Percentiles rank a stretch among this genome's conserved stretches.
phyloP scores from a whole-genome alignment of 2,797 vertebrate genomes.

The Sebastes nivosus region DNA sequence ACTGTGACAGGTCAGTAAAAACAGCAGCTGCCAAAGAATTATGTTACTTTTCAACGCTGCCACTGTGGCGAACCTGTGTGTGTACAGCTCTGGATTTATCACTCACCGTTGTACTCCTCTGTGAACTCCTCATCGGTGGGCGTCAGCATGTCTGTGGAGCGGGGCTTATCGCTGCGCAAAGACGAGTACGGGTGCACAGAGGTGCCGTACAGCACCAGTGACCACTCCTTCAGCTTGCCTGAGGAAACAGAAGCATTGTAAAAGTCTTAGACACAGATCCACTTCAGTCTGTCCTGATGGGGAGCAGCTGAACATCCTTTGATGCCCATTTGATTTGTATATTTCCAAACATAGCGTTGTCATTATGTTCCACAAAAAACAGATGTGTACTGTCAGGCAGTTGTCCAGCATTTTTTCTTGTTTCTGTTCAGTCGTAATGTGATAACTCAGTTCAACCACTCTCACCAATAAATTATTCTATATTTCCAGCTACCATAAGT shows the following conservation, averaged over 20 bases:
- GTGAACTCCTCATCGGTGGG: constrained; percentile 75
- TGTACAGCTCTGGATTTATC: neutral
- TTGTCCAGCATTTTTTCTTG: neutral
- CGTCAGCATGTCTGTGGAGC: constrained; percentile 82
- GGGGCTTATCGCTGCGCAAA: constrained; percentile 86
- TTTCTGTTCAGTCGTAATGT: neutral
- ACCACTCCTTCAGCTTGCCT: constrained; percentile 99
- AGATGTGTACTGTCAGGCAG: neutral
- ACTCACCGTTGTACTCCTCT: constrained; percentile 83
- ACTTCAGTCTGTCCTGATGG: neutral
- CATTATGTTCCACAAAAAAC: neutral
- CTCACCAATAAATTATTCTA: neutral
- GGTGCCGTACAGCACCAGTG: constrained; percentile 95
- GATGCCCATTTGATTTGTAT: neutral
- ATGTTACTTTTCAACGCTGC: neutral
- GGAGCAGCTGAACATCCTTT: neutral
- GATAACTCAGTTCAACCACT: neutral
- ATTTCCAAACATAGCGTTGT: neutral
- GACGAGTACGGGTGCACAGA: constrained; percentile 92
- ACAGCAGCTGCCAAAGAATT: neutral
- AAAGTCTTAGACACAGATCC: neutral
- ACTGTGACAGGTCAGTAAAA: constrained; percentile 1
- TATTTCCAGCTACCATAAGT: neutral
- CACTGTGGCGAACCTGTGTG: neutral
- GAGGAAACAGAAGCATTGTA: constrained; percentile 22